These are phyloP conservation scores for Melipona beecheii DNA, from an alignment of 2,888 invertebrate genomes.

Conservation along the genomic window DNA sequence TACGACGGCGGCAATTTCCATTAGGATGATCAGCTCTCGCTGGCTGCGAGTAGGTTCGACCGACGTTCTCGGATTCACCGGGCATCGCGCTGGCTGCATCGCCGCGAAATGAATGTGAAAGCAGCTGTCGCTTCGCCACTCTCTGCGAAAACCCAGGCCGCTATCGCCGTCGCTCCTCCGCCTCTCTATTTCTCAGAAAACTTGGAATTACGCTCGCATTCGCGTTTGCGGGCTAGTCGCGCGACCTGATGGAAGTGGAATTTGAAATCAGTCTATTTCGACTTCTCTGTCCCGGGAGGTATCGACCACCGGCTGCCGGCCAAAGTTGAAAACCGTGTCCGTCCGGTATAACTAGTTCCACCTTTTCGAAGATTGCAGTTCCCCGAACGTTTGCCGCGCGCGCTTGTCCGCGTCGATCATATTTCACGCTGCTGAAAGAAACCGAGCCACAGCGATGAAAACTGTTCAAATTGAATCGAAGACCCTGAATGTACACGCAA, in stretches of 20 bases:
- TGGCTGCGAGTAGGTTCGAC: not conserved
- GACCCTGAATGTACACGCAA: too few species aligned
- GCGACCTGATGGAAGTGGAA: conserved; percentile 45
- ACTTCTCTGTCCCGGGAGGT: conserved; percentile 23
- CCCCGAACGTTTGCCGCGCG: conserved; percentile 12
- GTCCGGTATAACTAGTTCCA: conserved; percentile 50
- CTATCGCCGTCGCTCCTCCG: not conserved
- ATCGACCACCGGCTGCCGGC: conserved; percentile 18
- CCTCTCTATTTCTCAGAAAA: conserved; percentile 12
- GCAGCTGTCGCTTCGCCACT: not conserved
- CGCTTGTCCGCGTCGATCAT: conserved; percentile 29
- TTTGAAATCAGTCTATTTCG: conserved; percentile 60
- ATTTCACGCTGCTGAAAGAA: conserved; percentile 22
- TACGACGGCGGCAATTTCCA: conserved; percentile 26
- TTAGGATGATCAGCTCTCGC: conserved; percentile 31
- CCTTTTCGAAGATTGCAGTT: conserved; percentile 60
- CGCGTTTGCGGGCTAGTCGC: conserved; percentile 25
- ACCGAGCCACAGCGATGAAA: not conserved
- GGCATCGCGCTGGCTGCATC: not conserved
- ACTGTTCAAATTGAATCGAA: conserved; percentile 14
- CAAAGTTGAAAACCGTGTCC: conserved; percentile 61
- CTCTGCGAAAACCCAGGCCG: too few species aligned
- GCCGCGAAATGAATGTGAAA: conserved; percentile 5
- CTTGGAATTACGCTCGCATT: conserved; percentile 30
- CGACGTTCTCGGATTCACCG: conserved; percentile 2